These are phyloP conservation scores for Aphidius colemani DNA, from an alignment of 2,888 invertebrate genomes.

Conservation along the genomic window DNA sequence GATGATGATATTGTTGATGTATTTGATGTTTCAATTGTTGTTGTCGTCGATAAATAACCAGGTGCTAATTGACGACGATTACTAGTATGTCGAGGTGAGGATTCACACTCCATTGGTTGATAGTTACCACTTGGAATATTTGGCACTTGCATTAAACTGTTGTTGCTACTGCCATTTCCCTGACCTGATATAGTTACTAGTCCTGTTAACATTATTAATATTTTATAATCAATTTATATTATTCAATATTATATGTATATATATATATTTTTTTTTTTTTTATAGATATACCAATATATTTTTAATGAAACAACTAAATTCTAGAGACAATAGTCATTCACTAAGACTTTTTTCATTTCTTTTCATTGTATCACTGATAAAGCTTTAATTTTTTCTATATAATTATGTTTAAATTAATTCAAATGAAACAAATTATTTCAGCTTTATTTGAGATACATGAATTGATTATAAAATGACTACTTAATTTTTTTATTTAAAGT, in stretches of 20 bases:
- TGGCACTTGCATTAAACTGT: constrained; percentile 56
- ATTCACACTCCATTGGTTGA: constrained; percentile 81
- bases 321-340: constrained; percentile 36
- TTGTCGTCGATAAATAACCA: constrained; percentile 47
- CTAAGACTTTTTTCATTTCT: constrained; percentile 40
- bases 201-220: constrained; percentile 43
- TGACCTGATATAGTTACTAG: constrained; percentile 59
- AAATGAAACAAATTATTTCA: too few species aligned
- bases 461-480: too few species aligned
- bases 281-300: constrained; percentile 1
- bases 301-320: constrained; percentile 18
- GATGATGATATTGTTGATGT: constrained; percentile 43
- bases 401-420: too few species aligned
- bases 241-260: neutral
- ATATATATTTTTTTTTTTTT: constrained; percentile 12
- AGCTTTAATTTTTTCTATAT: neutral
- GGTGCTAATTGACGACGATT: constrained; percentile 48
- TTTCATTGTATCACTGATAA: constrained; percentile 16
- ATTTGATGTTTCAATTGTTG: constrained; percentile 39
- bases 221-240: constrained; percentile 8
- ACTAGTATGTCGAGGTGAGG: constrained; percentile 63
- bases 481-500: too few species aligned
- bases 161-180: constrained; percentile 53
- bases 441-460: neutral
- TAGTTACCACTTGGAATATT: constrained; percentile 50